These are phyloP conservation scores for Argya squamiceps DNA, from an alignment of 2,797 vertebrate species.

Conservation along the genomic window DNA sequence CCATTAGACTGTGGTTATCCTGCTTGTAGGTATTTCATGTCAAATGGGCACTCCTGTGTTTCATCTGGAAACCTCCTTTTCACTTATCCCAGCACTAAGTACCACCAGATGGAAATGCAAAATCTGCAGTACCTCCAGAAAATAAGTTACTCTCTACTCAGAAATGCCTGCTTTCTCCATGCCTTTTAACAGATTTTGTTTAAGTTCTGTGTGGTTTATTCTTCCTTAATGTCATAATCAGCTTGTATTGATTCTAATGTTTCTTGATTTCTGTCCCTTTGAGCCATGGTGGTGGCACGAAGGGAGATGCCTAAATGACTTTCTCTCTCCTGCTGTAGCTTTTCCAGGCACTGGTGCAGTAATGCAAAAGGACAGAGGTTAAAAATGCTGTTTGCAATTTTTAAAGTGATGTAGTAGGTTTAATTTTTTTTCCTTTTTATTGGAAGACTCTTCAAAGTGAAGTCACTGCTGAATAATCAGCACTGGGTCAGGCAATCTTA, in stretches of 20 bases:
- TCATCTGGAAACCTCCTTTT: not conserved
- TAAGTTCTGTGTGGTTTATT: not conserved
- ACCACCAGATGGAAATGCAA: not conserved
- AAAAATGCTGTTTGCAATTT: constrained; percentile 10
- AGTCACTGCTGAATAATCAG: not conserved
- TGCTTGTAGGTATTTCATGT: not conserved
- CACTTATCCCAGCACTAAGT: not conserved
- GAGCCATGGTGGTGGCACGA: not conserved
- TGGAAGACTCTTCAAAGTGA: constrained; percentile 1
- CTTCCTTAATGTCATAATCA: not conserved
- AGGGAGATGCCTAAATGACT: not conserved
- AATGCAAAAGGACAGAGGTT: constrained; percentile 56
- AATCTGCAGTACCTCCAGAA: not conserved
- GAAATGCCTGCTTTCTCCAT: not conserved
- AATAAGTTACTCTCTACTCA: not conserved
- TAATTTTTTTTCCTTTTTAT: not conserved
- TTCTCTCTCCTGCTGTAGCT: not conserved
- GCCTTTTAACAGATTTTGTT: not conserved
- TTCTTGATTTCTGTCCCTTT: constrained; percentile 41
- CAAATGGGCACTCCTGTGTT: not conserved
- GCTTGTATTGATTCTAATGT: constrained; percentile 11
- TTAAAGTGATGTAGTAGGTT: not conserved
- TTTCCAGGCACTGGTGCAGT: constrained; percentile 1
- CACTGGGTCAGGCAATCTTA: not conserved
- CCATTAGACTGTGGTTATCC: not conserved